phyloP scores from a whole-genome alignment of 2,888 invertebrate genomes.

The Melikaiella ostensackeni region DNA sequence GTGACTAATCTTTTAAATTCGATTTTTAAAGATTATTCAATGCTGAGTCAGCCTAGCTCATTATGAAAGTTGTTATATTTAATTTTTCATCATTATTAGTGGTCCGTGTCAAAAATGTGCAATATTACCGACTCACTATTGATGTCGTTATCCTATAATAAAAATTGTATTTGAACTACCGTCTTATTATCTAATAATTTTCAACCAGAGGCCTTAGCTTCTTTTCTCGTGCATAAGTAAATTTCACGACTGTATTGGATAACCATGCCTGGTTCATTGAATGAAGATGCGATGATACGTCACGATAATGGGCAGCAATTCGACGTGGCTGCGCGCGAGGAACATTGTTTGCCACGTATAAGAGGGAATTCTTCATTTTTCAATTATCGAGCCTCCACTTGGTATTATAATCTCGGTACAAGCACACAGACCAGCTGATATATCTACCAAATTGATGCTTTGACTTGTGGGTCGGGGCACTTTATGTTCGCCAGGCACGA shows the following conservation, averaged over 20 bases:
- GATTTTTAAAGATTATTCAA: too few species aligned
- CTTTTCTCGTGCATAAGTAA: neutral
- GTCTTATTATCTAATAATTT: constrained; percentile 1
- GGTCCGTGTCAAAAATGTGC: too few species aligned
- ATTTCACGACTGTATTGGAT: neutral
- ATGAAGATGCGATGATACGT: constrained; percentile 65
- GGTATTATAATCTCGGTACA: constrained; percentile 56
- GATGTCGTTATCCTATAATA: too few species aligned
- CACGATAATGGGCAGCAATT: constrained; percentile 73
- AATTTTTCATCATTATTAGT: too few species aligned
- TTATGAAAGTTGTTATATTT: too few species aligned
- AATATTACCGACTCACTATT: too few species aligned
- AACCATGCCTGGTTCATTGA: constrained; percentile 44
- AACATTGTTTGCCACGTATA: constrained; percentile 43
- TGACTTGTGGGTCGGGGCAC: constrained; percentile 29
- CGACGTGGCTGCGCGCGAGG: constrained; percentile 58
- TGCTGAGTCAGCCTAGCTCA: too few species aligned
- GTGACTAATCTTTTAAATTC: too few species aligned
- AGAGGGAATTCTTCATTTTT: constrained; percentile 59
- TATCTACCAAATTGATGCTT: constrained; percentile 62
- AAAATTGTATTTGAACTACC: neutral
- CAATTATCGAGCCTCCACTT: constrained; percentile 63
- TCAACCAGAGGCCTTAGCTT: constrained; percentile 49
- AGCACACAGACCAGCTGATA: constrained; percentile 51
- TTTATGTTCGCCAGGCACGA: constrained; percentile 10